Evolutionary conservation across 2,888 invertebrate species (phyloP).

Genomic region (Chaetogeoica ovagalla): DNA sequence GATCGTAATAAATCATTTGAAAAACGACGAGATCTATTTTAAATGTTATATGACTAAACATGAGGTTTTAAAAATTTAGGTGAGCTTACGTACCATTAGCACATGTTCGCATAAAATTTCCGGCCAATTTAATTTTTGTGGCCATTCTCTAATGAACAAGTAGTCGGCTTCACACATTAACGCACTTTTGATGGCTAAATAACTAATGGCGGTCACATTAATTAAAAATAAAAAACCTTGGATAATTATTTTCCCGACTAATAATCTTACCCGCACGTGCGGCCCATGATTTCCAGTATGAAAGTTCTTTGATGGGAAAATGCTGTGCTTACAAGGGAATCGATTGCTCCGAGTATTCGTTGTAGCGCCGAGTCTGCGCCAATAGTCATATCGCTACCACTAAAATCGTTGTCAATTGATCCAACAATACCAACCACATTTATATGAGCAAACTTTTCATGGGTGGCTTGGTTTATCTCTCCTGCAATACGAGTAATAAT

Average conservation of each 20-base stretch:
- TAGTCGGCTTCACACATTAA: slow-evolving; percentile 97
- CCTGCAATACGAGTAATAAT: slow-evolving; percentile 57
- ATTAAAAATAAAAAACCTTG: too few species aligned
- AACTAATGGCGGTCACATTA: slow-evolving; percentile 66
- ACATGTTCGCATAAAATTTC: slow-evolving; percentile 91
- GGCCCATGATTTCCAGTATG: slow-evolving; percentile 99
- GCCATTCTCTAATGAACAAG: slow-evolving; percentile 97
- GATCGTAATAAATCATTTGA: background rate
- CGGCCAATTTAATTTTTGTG: slow-evolving; percentile 92
- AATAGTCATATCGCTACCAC: slow-evolving; percentile 99
- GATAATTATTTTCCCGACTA: too few species aligned
- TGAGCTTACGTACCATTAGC: slow-evolving; percentile 57
- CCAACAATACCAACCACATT: slow-evolving; percentile 98
- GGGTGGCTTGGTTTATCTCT: slow-evolving; percentile 75
- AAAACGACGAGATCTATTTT: too few species aligned
- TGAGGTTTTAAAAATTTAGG: too few species aligned
- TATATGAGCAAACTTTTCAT: slow-evolving; percentile 72
- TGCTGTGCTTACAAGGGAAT: slow-evolving; percentile 96
- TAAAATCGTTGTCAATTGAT: slow-evolving; percentile 99
- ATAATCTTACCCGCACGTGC: slow-evolving; percentile 93
- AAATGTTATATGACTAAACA: too few species aligned
- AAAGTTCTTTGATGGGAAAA: slow-evolving; percentile 98
- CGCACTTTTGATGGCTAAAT: slow-evolving; percentile 94
- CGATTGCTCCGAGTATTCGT: slow-evolving; percentile 96
- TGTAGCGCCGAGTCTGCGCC: slow-evolving; percentile 97